Conservation (phyloP, 2,888 invertebrate genomes). For the Drosophila prolongata region DNA sequence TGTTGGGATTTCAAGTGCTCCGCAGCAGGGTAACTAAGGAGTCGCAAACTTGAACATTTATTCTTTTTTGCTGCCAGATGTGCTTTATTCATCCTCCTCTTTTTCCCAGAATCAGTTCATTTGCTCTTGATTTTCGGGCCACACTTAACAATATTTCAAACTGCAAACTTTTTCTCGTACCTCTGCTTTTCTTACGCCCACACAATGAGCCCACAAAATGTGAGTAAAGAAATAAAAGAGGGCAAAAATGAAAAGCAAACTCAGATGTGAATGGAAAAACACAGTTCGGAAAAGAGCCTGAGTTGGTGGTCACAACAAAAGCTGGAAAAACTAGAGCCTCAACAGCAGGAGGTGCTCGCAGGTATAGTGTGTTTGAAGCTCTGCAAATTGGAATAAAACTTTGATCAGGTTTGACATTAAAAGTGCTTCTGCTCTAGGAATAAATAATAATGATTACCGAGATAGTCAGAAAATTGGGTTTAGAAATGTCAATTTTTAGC, state of each 20-base stretch:
- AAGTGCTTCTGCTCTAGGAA: not conserved
- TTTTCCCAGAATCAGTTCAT: slow-evolving; percentile 29
- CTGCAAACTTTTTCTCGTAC: slow-evolving; percentile 64
- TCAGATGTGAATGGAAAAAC: slow-evolving; percentile 61
- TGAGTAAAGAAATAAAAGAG: slow-evolving; percentile 24
- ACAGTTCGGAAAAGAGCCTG: slow-evolving; percentile 28
- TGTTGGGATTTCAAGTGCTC: slow-evolving; percentile 50
- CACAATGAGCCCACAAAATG: slow-evolving; percentile 46
- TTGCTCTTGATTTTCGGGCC: slow-evolving; percentile 50
- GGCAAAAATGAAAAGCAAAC: slow-evolving; percentile 52
- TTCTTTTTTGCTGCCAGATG: slow-evolving; percentile 9
- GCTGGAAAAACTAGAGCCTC: slow-evolving; percentile 7
- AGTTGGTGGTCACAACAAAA: slow-evolving; percentile 20
- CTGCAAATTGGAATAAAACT: not conserved
- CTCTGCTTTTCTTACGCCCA: slow-evolving; percentile 49
- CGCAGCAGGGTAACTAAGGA: slow-evolving; percentile 49
- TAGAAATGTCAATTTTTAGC: too few relatives aligned
- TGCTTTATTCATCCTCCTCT: slow-evolving; percentile 19
- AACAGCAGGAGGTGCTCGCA: slow-evolving; percentile 15
- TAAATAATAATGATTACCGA: not conserved
- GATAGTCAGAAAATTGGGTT: not conserved
- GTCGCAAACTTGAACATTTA: slow-evolving; percentile 57
- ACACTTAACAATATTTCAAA: slow-evolving; percentile 74
- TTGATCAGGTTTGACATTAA: not conserved
- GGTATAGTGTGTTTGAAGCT: slow-evolving; percentile 21